Percentiles rank a stretch among this genome's conserved stretches.
Conservation (phyloP, 1,140 invertebrate species). For the Meloidogyne chitwoodi region DNA sequence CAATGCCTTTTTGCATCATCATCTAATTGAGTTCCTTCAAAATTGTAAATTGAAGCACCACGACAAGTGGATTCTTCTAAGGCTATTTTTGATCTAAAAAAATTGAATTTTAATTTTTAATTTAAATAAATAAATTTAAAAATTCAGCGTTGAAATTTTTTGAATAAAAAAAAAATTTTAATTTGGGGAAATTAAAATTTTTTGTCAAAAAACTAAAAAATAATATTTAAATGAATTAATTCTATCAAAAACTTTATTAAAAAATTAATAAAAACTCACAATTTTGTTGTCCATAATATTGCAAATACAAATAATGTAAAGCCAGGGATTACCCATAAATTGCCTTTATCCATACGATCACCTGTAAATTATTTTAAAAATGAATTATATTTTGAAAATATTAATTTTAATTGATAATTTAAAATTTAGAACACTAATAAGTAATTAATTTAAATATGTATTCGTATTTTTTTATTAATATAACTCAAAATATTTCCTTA, state of each 20-base stretch:
- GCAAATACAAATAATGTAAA: conserved; percentile 32
- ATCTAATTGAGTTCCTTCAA: conserved; percentile 28
- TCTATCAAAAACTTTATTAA: background rate
- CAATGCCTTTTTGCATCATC: conserved; percentile 37
- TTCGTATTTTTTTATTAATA: no score
- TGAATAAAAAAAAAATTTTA: no score
- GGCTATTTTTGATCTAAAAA: conserved; percentile 31
- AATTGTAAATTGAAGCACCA: conserved; percentile 32
- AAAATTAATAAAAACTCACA: conserved; percentile 21
- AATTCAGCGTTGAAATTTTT: no score
- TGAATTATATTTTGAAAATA: background rate
- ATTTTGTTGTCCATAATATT: conserved; percentile 33
- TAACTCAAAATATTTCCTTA: no score
- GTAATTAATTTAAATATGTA: no score
- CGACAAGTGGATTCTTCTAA: conserved; percentile 25
- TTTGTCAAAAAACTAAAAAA: no score
- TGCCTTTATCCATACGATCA: conserved; percentile 35
- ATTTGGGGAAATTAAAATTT: no score
- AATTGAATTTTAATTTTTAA: no score
- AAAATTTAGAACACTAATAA: no score
- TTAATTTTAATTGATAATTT: background rate
- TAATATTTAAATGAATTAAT: no score
- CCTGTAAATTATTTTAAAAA: background rate
- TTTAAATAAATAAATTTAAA: no score
- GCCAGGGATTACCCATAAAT: conserved; percentile 33